Evolutionary conservation across 2,113 vertebrate genomes (phyloP).

Genomic region (Okapia johnstoni): DNA sequence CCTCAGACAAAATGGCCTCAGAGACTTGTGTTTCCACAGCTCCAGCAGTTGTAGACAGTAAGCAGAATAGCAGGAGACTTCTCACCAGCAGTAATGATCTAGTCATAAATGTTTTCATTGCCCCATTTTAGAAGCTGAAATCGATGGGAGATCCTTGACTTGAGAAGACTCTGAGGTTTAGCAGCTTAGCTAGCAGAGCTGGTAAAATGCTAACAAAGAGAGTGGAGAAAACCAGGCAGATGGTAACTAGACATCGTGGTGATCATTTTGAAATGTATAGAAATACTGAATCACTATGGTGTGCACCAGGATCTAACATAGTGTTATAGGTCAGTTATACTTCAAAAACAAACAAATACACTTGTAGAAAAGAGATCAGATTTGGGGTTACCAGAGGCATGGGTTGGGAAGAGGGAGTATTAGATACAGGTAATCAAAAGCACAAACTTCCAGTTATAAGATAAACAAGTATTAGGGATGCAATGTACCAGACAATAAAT

Average conservation of each 20-base stretch:
- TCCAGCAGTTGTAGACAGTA: neutral
- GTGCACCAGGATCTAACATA: neutral
- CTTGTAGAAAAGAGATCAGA: neutral
- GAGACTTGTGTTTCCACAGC: neutral
- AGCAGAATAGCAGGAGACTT: neutral
- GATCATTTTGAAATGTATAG: neutral
- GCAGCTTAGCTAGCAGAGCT: neutral
- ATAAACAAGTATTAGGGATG: neutral
- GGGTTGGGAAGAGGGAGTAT: neutral
- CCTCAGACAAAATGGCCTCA: constrained; percentile 11
- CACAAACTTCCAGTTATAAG: neutral
- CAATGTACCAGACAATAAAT: neutral
- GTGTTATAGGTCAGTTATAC: neutral
- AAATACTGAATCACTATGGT: neutral
- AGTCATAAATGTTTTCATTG: neutral
- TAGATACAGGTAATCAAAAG: too few relatives aligned
- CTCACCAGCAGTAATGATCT: neutral
- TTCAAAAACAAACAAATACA: neutral
- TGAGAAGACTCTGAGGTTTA: neutral
- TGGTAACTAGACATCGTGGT: neutral
- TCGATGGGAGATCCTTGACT: neutral
- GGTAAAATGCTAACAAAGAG: neutral
- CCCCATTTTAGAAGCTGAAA: neutral
- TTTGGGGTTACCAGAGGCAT: neutral
- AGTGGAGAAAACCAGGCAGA: neutral